Percentiles rank a stretch among this genome's conserved stretches.
These are phyloP conservation scores for Capitulum mitella DNA, from an alignment of 2,888 invertebrate genomes.

Conservation along the genomic window DNA sequence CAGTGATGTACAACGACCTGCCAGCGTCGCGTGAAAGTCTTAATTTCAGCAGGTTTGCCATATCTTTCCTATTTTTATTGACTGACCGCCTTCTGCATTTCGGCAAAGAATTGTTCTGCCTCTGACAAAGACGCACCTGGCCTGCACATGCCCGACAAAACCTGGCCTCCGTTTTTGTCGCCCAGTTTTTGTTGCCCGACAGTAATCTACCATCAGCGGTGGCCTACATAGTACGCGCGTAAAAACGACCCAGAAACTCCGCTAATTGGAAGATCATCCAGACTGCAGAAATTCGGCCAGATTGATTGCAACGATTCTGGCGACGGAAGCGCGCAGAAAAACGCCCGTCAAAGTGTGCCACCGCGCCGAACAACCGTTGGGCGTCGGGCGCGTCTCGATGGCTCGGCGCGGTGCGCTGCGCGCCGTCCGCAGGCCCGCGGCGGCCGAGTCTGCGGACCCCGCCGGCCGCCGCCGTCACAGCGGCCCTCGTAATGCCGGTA, in stretches of 20 bases:
- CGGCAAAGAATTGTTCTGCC: too few species aligned
- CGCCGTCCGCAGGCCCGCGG: too few species aligned
- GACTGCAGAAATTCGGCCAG: not conserved
- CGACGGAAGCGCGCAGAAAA: not conserved
- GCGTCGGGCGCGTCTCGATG: not conserved
- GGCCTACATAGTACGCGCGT: constrained; percentile 2
- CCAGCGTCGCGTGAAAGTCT: too few species aligned
- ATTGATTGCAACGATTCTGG: constrained; percentile 16
- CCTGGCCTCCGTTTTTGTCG: not conserved
- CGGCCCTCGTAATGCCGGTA: not conserved
- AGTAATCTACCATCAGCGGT: constrained; percentile 17
- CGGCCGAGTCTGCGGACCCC: too few species aligned
- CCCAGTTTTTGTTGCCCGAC: not conserved
- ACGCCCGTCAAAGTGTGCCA: not conserved
- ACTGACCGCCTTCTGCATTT: too few species aligned
- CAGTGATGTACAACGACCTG: too few species aligned
- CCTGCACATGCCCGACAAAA: not conserved
- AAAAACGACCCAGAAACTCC: not conserved
- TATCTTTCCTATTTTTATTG: too few species aligned
- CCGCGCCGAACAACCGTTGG: not conserved
- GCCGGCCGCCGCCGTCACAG: not conserved
- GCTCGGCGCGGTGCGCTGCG: too few species aligned
- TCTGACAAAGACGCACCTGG: not conserved
- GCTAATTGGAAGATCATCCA: not conserved
- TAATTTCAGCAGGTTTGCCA: too few species aligned